Conservation (phyloP, 2,888 invertebrate species). For the Pomacea canaliculata region DNA sequence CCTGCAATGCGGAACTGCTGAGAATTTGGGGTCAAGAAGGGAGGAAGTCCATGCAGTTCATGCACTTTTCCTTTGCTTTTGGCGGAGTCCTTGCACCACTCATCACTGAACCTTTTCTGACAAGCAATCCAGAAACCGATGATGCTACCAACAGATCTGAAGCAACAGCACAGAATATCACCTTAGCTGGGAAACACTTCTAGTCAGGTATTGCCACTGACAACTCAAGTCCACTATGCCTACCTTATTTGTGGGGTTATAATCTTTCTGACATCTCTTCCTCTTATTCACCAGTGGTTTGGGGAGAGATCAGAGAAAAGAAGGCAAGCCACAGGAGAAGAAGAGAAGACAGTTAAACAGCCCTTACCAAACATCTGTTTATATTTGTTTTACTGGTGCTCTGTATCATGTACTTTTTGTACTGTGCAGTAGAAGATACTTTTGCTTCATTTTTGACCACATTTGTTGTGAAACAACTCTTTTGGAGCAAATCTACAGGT, state of each 20-base stretch:
- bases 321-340: conserved; percentile 14
- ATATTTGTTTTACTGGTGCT: conserved; percentile 57
- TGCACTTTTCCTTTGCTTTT: conserved; percentile 70
- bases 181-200: not conserved
- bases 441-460: conserved; percentile 66
- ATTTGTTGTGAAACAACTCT: conserved; percentile 61
- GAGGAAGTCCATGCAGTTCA: conserved; percentile 69
- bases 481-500: conserved; percentile 57
- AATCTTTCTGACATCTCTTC: conserved; percentile 28
- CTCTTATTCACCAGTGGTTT: conserved; percentile 31
- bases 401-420: conserved; percentile 62
- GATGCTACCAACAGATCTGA: not conserved
- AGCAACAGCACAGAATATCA: not conserved
- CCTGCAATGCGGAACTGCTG: conserved; percentile 67
- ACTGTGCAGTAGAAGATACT: conserved; percentile 67
- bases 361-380: conserved; percentile 32
- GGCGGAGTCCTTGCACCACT: conserved; percentile 71
- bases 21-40: conserved; percentile 64
- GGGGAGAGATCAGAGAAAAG: conserved; percentile 23
- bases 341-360: conserved; percentile 6
- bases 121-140: conserved; percentile 29
- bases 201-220: not conserved
- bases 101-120: conserved; percentile 69
- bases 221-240: conserved; percentile 31
- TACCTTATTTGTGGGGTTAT: conserved; percentile 39